Evolutionary conservation across 2,888 invertebrate genomes (phyloP), one percentile per base, ranked within the genome.

Genomic region (Drosophila falleni): DNA sequence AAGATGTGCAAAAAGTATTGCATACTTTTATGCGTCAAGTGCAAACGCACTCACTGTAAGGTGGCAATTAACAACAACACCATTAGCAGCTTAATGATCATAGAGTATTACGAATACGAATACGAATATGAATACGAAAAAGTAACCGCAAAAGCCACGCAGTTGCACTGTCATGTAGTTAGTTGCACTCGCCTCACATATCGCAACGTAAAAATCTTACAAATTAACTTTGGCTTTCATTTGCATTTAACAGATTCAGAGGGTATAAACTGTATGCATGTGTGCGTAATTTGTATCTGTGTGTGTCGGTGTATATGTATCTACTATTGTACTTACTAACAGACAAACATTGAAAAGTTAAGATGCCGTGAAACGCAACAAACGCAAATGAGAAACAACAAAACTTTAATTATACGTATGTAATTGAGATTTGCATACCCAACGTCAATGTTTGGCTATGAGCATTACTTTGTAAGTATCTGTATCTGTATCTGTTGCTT

Each of bases 211-310:
- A 67, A 87, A 85, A 86, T 86, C 88, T 84, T 74, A 88, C 75
- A 88, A 88, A 88, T 88, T 84, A 84, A 81, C 81, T 86, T 86
- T 86, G 78, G 82, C 87, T 87, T 87, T 87, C 89, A 86, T 87
- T 86, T 87, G 71, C 83, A 86, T 83, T 75, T 71, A 54, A 80
- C 80, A 79, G 74, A 68, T 76, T 76, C 64, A 47, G n/a, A 46
- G 46, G 54, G 53, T 41, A 47, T 19, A 55, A 44, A 8, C 16
- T 3, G 16, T 13, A 50, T 29, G 23, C 29, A 49, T n/a, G 10
- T 37, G 23, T 39, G 35, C 23, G 31, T 29, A 29, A 31, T 29
- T 29, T 29, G 6, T 39, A 15, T 23, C 6, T 46, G n/a, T n/a
- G 8, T 31, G 5, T n/a, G 19, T 19, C n/a, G 19, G 33, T 11